Conservation (phyloP, 2,888 invertebrate species). For the Palloptera scutellata region DNA sequence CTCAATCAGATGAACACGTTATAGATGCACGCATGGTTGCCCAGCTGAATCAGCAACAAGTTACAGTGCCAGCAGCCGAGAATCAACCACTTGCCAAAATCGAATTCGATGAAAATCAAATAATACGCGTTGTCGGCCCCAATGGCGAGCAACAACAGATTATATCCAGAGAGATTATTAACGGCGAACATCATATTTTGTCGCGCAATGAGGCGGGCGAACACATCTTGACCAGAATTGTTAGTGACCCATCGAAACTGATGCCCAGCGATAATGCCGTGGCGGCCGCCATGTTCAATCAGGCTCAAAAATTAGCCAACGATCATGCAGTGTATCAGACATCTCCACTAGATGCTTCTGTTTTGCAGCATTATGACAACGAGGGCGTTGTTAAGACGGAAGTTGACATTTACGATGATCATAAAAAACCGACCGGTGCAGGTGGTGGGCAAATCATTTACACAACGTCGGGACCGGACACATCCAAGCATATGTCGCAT, state of each 20-base stretch:
- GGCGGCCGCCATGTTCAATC: conserved; percentile 61
- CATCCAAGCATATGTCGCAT: conserved; percentile 61
- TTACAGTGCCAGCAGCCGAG: conserved; percentile 45
- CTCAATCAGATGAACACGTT: conserved; percentile 55
- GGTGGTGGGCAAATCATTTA: conserved; percentile 64
- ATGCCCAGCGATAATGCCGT: conserved; percentile 62
- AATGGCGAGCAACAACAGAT: conserved; percentile 65
- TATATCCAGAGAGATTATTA: conserved; percentile 64
- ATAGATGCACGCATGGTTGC: conserved; percentile 63
- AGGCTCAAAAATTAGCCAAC: conserved; percentile 61
- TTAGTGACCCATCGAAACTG: conserved; percentile 63
- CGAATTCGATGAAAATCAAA: conserved; percentile 64
- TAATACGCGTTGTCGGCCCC: conserved; percentile 63
- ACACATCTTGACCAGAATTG: conserved; percentile 64
- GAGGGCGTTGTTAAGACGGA: conserved; percentile 60
- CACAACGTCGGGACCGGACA: conserved; percentile 61
- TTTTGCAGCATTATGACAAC: conserved; percentile 61
- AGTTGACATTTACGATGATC: conserved; percentile 61
- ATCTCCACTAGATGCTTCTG: conserved; percentile 61
- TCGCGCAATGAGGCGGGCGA: conserved; percentile 65
- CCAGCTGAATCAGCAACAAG: conserved; percentile 52
- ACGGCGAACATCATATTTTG: conserved; percentile 64
- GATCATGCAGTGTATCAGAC: conserved; percentile 62
- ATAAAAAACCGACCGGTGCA: conserved; percentile 53
- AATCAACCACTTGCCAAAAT: conserved; percentile 63